Percentiles rank a stretch among this genome's conserved stretches.
phyloP scores from a whole-genome alignment of 2,113 vertebrate species.

The Lepisosteus osseus region DNA sequence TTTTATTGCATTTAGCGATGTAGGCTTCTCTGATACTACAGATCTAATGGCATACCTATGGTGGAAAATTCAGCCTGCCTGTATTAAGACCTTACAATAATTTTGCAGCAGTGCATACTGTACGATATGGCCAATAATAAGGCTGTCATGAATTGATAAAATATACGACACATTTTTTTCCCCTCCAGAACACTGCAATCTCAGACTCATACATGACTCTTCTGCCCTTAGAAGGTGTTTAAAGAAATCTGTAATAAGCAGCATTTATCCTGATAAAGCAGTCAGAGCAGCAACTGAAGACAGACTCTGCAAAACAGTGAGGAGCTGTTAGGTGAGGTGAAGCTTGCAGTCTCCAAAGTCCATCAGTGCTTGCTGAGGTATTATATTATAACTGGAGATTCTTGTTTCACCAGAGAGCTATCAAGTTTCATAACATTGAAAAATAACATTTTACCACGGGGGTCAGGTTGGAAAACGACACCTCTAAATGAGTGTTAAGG shows the following conservation, averaged over 20 bases:
- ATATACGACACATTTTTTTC: slow-evolving; percentile 65
- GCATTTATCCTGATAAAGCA: slow-evolving; percentile 66
- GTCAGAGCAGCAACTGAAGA: slow-evolving; percentile 39
- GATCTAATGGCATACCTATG: too few relatives aligned
- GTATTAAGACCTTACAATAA: too few relatives aligned
- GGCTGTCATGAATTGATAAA: slow-evolving; percentile 60
- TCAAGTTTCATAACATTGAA: slow-evolving; percentile 73
- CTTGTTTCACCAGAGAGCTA: slow-evolving; percentile 67
- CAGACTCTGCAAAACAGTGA: slow-evolving; percentile 30
- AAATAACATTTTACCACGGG: slow-evolving; percentile 69
- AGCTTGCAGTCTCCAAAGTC: slow-evolving; percentile 37
- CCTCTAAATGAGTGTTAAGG: slow-evolving; percentile 74
- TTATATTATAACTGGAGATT: slow-evolving; percentile 63
- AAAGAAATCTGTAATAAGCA: slow-evolving; percentile 55
- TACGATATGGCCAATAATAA: too few relatives aligned
- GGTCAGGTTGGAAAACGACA: slow-evolving; percentile 79
- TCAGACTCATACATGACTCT: slow-evolving; percentile 37
- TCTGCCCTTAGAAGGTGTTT: slow-evolving; percentile 44
- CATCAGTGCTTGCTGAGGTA: slow-evolving; percentile 56
- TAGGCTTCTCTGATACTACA: too few relatives aligned
- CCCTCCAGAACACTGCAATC: slow-evolving; percentile 61
- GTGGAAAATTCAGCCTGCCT: too few relatives aligned
- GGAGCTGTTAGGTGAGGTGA: slow-evolving; percentile 52
- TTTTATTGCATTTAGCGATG: too few relatives aligned
- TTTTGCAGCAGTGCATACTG: too few relatives aligned